Percentiles rank a stretch among this genome's conserved stretches.
Evolutionary conservation across 2,888 invertebrate species (phyloP).

Genomic region (Eupeodes latifasciatus): DNA sequence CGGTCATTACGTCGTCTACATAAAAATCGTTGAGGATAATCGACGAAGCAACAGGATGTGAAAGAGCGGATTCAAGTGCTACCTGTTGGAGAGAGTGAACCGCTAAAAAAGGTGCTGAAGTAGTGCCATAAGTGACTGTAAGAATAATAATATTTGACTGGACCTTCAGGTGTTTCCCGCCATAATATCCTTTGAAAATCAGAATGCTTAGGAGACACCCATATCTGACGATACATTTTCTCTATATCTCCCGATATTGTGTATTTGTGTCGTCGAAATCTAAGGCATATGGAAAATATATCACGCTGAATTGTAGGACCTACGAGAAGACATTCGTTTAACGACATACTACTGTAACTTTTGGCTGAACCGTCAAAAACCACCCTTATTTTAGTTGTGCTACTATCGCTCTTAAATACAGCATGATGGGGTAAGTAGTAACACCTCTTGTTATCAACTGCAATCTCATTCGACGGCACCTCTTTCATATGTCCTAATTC

Average conservation of each 20-base stretch:
- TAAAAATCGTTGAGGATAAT: conserved; percentile 75
- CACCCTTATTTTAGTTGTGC: conserved; percentile 19
- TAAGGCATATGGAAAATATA: conserved; percentile 39
- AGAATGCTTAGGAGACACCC: too few relatives aligned
- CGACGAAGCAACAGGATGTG: conserved; percentile 61
- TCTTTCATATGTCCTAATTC: too few relatives aligned
- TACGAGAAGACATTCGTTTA: conserved; percentile 51
- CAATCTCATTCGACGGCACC: too few relatives aligned
- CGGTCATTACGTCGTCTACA: conserved; percentile 77
- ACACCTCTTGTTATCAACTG: too few relatives aligned
- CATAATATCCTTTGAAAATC: too few relatives aligned
- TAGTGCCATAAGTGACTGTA: conserved; percentile 66
- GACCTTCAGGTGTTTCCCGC: conserved; percentile 12
- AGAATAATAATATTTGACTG: conserved; percentile 43
- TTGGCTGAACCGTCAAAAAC: conserved; percentile 34
- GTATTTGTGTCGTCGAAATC: conserved; percentile 50
- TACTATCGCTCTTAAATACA: conserved; percentile 55
- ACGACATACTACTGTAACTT: not conserved
- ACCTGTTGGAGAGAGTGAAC: conserved; percentile 65
- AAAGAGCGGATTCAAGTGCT: conserved; percentile 58
- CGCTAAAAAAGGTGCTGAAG: conserved; percentile 68
- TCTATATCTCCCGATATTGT: conserved; percentile 49
- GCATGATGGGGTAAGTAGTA: conserved; percentile 58
- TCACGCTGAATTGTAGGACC: conserved; percentile 55
- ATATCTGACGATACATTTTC: too few relatives aligned